phyloP scores from a whole-genome alignment of 2,888 invertebrate species.

The Melanargia galathea region DNA sequence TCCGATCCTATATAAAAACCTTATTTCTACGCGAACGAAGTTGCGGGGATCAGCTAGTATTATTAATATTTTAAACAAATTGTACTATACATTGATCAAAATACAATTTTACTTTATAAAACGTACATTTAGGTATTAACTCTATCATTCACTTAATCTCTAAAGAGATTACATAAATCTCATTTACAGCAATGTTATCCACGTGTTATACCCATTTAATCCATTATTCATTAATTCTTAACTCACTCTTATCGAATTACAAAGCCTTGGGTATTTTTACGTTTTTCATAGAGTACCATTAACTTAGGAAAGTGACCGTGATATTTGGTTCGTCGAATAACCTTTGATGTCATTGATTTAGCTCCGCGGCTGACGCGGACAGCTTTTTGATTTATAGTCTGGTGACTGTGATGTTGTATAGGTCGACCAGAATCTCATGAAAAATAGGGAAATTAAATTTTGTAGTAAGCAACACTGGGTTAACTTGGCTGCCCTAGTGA shows the following conservation, averaged over 20 bases:
- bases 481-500: too few species aligned
- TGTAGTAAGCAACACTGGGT: too few species aligned
- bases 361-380: conserved; percentile 30
- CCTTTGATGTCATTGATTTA: conserved; percentile 34
- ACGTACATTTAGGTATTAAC: too few species aligned
- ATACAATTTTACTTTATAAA: too few species aligned
- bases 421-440: too few species aligned
- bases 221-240: neutral
- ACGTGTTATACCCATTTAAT: neutral
- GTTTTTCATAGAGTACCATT: neutral
- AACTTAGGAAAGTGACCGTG: conserved; percentile 6
- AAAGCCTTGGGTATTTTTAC: conserved; percentile 1
- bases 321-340: conserved; percentile 25
- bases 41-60: too few species aligned
- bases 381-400: conserved; percentile 29
- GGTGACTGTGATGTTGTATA: conserved; percentile 48
- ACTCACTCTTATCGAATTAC: neutral
- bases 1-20: too few species aligned
- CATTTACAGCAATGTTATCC: neutral
- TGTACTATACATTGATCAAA: too few species aligned
- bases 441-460: too few species aligned
- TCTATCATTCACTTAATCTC: too few species aligned
- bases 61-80: too few species aligned
- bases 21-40: too few species aligned
- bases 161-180: neutral